Percentiles rank a stretch among this genome's conserved stretches.
Evolutionary conservation across 2,113 vertebrate genomes (phyloP).

Genomic region (Sinocyclocheilus maitianheensis): DNA sequence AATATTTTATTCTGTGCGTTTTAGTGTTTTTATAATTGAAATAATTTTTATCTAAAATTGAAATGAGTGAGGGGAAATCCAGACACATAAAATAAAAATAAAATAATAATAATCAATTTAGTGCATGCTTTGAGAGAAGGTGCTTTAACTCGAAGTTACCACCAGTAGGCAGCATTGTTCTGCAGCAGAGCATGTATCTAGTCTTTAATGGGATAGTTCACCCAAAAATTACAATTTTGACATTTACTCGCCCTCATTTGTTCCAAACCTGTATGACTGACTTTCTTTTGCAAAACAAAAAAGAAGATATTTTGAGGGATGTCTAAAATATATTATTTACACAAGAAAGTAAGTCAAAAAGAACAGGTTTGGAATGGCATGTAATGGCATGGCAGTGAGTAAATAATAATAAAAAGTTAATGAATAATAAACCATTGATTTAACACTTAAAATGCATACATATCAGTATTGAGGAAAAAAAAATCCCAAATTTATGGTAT

Average conservation of each 20-base stretch:
- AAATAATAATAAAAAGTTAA: neutral
- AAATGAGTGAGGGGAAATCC: neutral
- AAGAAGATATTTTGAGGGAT: neutral
- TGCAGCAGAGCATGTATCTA: neutral
- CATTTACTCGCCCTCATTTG: neutral
- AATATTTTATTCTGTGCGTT: neutral
- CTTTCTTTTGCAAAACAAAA: neutral
- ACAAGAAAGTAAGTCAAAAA: too few species aligned
- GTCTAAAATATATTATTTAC: neutral
- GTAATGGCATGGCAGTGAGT: neutral
- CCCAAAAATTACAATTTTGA: neutral
- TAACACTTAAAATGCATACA: neutral
- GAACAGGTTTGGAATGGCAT: neutral
- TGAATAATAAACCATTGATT: neutral
- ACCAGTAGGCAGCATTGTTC: conserved; percentile 53
- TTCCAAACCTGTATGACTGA: neutral
- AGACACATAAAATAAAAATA: too few species aligned
- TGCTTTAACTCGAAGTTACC: conserved; percentile 12
- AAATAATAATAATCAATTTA: too few species aligned
- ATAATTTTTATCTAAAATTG: neutral
- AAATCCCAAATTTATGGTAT: neutral
- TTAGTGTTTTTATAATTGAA: neutral
- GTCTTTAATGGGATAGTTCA: neutral
- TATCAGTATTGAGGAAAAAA: neutral
- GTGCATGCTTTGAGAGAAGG: neutral